A percentile compares a stretch with the other conserved stretches of the same genome.
Evolutionary conservation across 2,113 vertebrate species (phyloP).

Genomic region (Amphilophus citrinellus): DNA sequence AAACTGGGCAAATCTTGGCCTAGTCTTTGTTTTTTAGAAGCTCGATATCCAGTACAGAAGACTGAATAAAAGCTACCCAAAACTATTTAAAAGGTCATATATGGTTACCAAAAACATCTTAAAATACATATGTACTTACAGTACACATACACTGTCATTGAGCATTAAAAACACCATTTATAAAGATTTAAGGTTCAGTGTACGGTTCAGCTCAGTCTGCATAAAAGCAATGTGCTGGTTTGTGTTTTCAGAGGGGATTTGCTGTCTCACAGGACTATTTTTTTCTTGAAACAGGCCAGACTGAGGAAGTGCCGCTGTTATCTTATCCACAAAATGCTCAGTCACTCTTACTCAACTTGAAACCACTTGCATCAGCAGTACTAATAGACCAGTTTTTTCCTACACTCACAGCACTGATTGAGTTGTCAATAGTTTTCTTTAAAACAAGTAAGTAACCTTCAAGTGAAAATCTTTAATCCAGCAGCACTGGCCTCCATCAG

Average conservation of each 20-base stretch:
- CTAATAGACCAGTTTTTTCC: constrained; percentile 8
- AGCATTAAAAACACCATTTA: not conserved
- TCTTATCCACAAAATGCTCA: constrained; percentile 46
- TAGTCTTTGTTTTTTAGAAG: constrained; percentile 2
- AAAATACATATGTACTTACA: not conserved
- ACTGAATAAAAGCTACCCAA: not conserved
- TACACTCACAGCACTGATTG: not conserved
- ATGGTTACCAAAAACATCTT: not conserved
- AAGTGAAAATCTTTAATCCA: not conserved
- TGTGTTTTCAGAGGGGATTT: not conserved
- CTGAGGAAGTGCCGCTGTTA: constrained; percentile 33
- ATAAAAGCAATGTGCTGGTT: not conserved
- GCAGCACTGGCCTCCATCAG: not conserved
- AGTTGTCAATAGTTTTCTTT: not conserved
- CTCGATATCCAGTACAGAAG: not conserved
- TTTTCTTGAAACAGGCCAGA: constrained; percentile 52
- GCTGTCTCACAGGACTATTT: not conserved
- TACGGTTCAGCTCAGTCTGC: too few relatives aligned
- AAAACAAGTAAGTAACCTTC: not conserved
- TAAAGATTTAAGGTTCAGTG: not conserved
- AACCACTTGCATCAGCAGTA: constrained; percentile 25
- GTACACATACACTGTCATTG: not conserved
- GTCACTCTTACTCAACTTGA: constrained; percentile 11
- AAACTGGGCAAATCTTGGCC: too few relatives aligned
- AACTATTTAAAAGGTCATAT: not conserved